Evolutionary conservation across 1,140 invertebrate species (phyloP), one percentile per base, ranked within the genome.

Genomic region (Pissodes strobi): DNA sequence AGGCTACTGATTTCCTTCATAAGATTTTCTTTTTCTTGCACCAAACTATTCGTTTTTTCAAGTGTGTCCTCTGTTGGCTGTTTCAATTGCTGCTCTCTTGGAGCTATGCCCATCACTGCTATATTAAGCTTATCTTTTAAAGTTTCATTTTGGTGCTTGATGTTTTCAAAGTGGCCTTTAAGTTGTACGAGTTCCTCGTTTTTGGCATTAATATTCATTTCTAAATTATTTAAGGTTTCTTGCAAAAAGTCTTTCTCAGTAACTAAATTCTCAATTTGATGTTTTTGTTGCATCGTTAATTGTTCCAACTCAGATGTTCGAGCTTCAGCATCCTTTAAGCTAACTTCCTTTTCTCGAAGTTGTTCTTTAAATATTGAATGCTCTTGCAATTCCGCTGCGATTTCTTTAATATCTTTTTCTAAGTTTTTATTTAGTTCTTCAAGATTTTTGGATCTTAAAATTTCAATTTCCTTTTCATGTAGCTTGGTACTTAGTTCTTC

Each of bases 401-500:
- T 10, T 13, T 12, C 6, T 9, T 37, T 27, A 12, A 21, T 57
- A 3, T 15, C 12, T 56, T 56, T 39, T 23, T 39, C 39, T 18
- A 18, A 1, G 12, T 23, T 48, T 48, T 55, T n/a, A 13, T 41
- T 51, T 13, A 38, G 22, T 19, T 56, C 59, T 21, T 64, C 10
- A 15, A 45, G 3, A 12, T 49, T 41, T 2, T 37, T 18, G 13
- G 19, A 9, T 37, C 27, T 57, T 25, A 53, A 43, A 9, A 59
- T 6, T 37, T 64, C 60, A 27, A 10, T 58, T 0, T 66, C 55
- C 18, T 62, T 66, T 53, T 66, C 19, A 15, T 58, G 39, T 0
- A 67, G 18, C 17, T 51, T 12, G 10, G 38, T 70, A 27, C 52
- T 65, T 2, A 70, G 17, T 25, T 61, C 43, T 45, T 64, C 60